phyloP scores from a whole-genome alignment of 2,888 invertebrate genomes.

The Smittia sp. region DNA sequence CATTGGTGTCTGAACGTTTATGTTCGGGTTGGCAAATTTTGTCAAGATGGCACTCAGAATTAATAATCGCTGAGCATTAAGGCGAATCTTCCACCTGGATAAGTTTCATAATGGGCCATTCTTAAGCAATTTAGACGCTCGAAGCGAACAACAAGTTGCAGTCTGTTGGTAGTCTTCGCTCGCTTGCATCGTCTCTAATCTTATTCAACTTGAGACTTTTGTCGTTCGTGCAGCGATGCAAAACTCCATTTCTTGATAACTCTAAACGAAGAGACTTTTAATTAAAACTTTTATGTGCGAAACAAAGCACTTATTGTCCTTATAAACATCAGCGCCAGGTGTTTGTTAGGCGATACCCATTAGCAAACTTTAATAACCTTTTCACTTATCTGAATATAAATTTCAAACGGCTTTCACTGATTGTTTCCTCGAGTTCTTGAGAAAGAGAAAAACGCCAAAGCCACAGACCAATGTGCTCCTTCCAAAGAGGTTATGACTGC shows the following conservation, averaged over 20 bases:
- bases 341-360: neutral
- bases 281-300: neutral
- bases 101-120: neutral
- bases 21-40: neutral
- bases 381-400: conserved; percentile 17
- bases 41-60: conserved; percentile 11
- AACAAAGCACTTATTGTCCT: neutral
- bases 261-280: neutral
- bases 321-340: conserved; percentile 8
- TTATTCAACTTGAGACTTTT: conserved; percentile 5
- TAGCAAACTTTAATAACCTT: neutral
- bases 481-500: neutral
- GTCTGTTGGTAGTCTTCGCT: neutral
- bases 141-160: conserved; percentile 19
- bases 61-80: conserved; percentile 1
- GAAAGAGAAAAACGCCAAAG: neutral
- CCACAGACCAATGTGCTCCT: neutral
- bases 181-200: neutral
- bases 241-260: conserved; percentile 2
- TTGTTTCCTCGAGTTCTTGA: neutral
- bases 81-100: conserved; percentile 8
- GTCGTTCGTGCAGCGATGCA: conserved; percentile 11
- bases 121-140: conserved; percentile 14
- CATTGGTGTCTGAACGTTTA: neutral
- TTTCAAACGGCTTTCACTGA: neutral